A percentile compares a stretch with the other conserved stretches of the same genome.
Conservation (phyloP, 1,140 invertebrate species). For the Brachionus calyciflorus region DNA sequence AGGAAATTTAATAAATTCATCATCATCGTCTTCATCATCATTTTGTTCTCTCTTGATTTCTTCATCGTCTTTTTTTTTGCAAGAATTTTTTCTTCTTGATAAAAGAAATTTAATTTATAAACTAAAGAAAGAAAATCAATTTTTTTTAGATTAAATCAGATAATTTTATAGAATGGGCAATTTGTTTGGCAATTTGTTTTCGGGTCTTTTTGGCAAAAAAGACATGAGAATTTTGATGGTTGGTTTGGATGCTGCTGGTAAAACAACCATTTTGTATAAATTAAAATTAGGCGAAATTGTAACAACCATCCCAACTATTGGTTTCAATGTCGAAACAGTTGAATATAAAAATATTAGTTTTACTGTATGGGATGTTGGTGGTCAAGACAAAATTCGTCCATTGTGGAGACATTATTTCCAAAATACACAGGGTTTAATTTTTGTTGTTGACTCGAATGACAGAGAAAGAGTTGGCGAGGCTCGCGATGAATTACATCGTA, state of each 20-base stretch:
- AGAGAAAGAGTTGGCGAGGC: constrained; percentile 88
- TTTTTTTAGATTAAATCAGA: no score
- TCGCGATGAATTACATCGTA: constrained; percentile 86
- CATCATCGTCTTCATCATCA: constrained; percentile 34
- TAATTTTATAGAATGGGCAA: no score
- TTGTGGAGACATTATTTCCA: constrained; percentile 96
- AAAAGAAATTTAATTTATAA: no score
- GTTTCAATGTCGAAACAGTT: constrained; percentile 91
- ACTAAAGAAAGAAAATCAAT: no score
- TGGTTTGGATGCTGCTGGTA: constrained; percentile 90
- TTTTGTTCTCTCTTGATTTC: no score
- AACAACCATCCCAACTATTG: constrained; percentile 94
- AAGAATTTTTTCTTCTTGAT: no score
- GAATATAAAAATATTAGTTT: constrained; percentile 94
- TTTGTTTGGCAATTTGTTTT: no score
- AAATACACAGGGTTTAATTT: constrained; percentile 87
- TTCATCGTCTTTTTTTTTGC: no score
- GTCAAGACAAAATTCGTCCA: constrained; percentile 67
- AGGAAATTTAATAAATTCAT: neutral
- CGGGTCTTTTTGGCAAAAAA: no score
- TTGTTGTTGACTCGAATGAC: constrained; percentile 95
- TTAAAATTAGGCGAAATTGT: constrained; percentile 94
- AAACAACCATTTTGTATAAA: constrained; percentile 96
- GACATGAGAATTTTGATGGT: constrained; percentile 83
- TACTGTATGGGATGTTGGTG: constrained; percentile 80